Evolutionary conservation across 2,113 vertebrate species (phyloP).

Genomic region (Fregata magnificens): DNA sequence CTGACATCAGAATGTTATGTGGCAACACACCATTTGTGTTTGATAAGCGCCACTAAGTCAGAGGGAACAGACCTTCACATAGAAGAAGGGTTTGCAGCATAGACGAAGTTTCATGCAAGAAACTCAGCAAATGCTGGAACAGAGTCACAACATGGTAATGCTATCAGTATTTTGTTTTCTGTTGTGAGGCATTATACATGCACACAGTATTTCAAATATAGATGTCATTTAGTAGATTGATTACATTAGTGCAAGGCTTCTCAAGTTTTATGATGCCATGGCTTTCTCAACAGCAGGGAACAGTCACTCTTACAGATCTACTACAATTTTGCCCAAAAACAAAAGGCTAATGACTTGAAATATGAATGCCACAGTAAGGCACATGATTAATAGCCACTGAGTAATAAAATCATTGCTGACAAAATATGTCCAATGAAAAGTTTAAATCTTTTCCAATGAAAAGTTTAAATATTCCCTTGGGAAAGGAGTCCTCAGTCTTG

Average conservation of each 20-base stretch:
- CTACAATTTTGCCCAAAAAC: slow-evolving; percentile 45
- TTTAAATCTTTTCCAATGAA: slow-evolving; percentile 59
- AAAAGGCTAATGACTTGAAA: slow-evolving; percentile 52
- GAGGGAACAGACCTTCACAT: not conserved
- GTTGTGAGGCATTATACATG: not conserved
- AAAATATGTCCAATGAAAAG: slow-evolving; percentile 40
- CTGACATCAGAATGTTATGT: not conserved
- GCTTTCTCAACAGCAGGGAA: slow-evolving; percentile 26
- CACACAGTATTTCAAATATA: not conserved
- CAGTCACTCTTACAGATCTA: slow-evolving; percentile 38
- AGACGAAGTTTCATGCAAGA: not conserved
- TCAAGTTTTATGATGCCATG: slow-evolving; percentile 44
- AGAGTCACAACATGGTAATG: not conserved
- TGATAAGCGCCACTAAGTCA: not conserved
- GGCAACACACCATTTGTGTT: not conserved
- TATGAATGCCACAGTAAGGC: slow-evolving; percentile 33
- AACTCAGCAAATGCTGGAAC: not conserved
- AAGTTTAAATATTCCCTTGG: slow-evolving; percentile 47
- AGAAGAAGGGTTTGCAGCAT: not conserved
- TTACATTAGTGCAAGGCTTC: slow-evolving; percentile 30
- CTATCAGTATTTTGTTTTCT: not conserved
- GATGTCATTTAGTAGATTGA: slow-evolving; percentile 25
- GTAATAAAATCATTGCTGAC: slow-evolving; percentile 60
- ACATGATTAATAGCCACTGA: slow-evolving; percentile 43
- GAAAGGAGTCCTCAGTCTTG: slow-evolving; percentile 24